Evolutionary conservation across 2,113 vertebrate species (phyloP).

Genomic region (Gyps fulvus): DNA sequence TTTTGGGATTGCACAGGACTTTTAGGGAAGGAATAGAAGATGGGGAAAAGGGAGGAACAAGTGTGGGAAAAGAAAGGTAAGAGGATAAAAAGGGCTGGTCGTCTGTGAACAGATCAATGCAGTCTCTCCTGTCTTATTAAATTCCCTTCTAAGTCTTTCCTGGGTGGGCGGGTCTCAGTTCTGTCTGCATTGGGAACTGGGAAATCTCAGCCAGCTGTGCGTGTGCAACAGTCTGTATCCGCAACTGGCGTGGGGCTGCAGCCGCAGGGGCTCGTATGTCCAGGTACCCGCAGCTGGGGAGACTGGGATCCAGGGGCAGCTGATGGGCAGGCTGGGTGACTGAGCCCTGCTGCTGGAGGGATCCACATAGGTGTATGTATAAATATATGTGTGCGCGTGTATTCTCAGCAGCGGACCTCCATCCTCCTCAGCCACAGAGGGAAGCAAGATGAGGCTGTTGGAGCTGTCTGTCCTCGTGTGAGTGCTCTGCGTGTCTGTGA

Average conservation of each 20-base stretch:
- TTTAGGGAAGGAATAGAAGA: neutral
- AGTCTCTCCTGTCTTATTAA: neutral
- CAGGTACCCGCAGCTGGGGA: neutral
- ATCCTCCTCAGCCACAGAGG: neutral
- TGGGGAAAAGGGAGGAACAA: neutral
- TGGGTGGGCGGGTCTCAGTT: neutral
- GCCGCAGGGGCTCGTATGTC: neutral
- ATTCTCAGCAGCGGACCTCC: neutral
- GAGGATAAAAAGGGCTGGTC: neutral
- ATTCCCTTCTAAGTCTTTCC: neutral
- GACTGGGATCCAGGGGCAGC: neutral
- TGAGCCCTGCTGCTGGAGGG: neutral
- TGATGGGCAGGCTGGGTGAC: neutral
- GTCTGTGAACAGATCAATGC: neutral
- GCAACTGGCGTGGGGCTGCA: neutral
- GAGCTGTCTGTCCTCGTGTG: neutral
- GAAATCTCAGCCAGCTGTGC: neutral
- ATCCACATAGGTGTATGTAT: no score
- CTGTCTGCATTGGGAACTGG: neutral
- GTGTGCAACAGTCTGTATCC: neutral
- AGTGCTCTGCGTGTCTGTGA: neutral
- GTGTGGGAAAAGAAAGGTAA: neutral
- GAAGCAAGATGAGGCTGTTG: neutral
- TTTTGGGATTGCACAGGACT: neutral
- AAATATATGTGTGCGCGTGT: neutral